Conservation (phyloP, 2,888 invertebrate genomes). For the Amaurobius ferox region DNA sequence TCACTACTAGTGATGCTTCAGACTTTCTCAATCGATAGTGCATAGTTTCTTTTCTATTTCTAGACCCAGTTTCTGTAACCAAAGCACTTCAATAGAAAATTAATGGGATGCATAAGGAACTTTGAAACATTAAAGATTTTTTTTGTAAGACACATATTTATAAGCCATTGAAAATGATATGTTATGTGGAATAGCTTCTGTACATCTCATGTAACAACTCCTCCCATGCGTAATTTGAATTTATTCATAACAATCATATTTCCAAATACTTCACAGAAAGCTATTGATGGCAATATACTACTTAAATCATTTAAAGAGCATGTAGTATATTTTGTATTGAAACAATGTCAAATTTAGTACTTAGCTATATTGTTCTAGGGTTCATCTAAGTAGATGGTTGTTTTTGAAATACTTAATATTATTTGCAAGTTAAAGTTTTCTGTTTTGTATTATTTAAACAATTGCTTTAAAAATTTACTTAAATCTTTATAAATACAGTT, state of each 20-base stretch:
- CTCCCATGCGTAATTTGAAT: not conserved
- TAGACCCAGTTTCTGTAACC: no score
- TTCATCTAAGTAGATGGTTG: not conserved
- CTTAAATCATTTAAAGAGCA: not conserved
- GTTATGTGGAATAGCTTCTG: no score
- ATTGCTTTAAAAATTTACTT: not conserved
- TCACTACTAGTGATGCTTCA: no score
- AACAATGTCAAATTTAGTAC: not conserved
- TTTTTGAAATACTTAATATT: no score
- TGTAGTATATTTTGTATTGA: conserved; percentile 3
- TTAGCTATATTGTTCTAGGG: not conserved
- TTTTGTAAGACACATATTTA: no score
- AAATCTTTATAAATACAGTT: not conserved
- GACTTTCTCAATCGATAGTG: no score
- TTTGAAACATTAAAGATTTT: no score
- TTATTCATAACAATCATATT: conserved; percentile 2
- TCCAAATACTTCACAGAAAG: not conserved
- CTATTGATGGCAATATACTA: not conserved
- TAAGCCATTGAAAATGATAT: no score
- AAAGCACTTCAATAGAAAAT: no score
- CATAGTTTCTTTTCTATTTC: no score
- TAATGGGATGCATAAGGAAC: no score
- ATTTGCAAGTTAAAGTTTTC: not conserved
- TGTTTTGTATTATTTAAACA: not conserved
- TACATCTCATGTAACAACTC: no score